Conservation (phyloP, 2,113 vertebrate species). For the Gallinago undulata region DNA sequence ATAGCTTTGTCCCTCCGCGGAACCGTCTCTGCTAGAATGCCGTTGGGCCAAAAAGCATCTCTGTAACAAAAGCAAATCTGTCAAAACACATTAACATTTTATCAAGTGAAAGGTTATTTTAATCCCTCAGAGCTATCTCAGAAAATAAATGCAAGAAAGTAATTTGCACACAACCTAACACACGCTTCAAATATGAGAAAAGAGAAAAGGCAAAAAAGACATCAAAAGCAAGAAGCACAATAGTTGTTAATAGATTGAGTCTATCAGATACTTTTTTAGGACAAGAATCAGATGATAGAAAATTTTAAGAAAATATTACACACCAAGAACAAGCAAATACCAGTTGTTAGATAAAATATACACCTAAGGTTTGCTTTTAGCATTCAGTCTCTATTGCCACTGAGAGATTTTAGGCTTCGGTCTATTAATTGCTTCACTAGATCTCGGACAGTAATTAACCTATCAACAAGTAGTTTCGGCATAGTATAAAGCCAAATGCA, state of each 20-base stretch:
- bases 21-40: conserved; percentile 91
- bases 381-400: neutral
- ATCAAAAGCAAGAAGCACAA: neutral
- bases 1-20: conserved; percentile 90
- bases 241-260: neutral
- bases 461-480: neutral
- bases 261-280: neutral
- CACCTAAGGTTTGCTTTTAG: neutral
- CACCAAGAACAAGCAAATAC: neutral
- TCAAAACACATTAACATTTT: conserved; percentile 32
- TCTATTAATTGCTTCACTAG: neutral
- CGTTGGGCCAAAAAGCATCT: conserved; percentile 98
- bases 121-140: neutral
- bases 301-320: neutral
- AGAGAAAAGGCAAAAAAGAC: neutral
- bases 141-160: neutral
- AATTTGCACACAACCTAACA: neutral
- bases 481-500: neutral
- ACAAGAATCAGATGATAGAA: neutral
- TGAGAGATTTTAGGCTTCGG: neutral
- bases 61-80: conserved; percentile 71
- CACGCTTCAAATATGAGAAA: neutral
- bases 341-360: neutral
- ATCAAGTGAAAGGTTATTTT: neutral
- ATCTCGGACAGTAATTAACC: neutral